Percentiles rank a stretch among this genome's conserved stretches.
phyloP scores from a whole-genome alignment of 2,888 invertebrate species.

The Scaeva pyrastri region DNA sequence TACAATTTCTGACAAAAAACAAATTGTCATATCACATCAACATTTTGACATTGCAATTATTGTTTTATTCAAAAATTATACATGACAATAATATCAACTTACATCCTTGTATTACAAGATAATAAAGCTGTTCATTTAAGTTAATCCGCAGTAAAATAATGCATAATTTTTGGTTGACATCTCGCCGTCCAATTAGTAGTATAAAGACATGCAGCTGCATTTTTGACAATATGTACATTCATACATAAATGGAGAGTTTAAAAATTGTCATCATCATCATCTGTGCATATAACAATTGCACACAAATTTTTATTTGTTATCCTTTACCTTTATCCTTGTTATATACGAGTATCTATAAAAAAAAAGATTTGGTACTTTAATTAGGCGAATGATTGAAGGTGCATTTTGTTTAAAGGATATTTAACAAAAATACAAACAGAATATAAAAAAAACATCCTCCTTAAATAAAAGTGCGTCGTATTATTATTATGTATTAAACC shows the following conservation, averaged over 20 bases:
- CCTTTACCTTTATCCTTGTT: conserved; percentile 5
- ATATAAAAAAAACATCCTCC: neutral
- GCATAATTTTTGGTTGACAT: conserved; percentile 31
- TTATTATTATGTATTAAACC: conserved; percentile 32
- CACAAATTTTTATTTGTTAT: conserved; percentile 6
- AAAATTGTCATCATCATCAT: conserved; percentile 52
- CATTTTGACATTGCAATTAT: conserved; percentile 51
- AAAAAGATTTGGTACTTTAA: conserved; percentile 74
- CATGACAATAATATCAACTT: conserved; percentile 53
- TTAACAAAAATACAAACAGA: neutral
- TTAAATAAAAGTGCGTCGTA: conserved; percentile 24
- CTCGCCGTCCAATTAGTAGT: conserved; percentile 55
- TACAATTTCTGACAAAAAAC: neutral
- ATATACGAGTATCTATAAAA: too few relatives aligned
- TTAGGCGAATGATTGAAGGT: conserved; percentile 74
- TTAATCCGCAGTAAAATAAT: neutral
- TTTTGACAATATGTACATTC: conserved; percentile 28
- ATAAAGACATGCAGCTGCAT: conserved; percentile 67
- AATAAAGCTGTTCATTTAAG: conserved; percentile 57
- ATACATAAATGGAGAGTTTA: neutral
- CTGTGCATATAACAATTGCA: conserved; percentile 44
- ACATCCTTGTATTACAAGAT: conserved; percentile 63
- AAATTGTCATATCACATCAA: conserved; percentile 54
- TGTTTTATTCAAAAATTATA: conserved; percentile 45
- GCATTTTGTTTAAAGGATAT: conserved; percentile 56